Evolutionary conservation across 1,140 invertebrate species (phyloP), one percentile per base, ranked within the genome.

Genomic region (Lepidurus packardi): DNA sequence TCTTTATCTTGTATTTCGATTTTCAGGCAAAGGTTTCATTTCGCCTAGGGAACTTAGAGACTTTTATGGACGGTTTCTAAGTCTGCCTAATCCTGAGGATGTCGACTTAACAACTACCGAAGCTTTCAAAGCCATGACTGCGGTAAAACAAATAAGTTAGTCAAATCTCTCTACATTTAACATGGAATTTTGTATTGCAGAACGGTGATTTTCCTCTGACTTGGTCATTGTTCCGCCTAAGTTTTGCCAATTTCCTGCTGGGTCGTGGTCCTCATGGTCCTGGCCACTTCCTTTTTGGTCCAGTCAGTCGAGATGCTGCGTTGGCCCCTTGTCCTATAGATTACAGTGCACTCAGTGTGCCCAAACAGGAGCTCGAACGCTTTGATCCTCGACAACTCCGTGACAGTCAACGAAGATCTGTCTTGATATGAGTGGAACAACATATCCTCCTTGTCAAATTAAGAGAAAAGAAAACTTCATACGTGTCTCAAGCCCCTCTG

Each of bases 191-290:
- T 82, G 21, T 84, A 80, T 84, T 87, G 74, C 84, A 92, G 91
- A 91, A 91, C 82, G 89, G 88, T 76, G 90, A 90, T 81, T 85
- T 89, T 81, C 87, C 86, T 53, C 84, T 92, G 47, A 88, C 87
- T 80, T 91, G 89, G 84, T 84, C 86, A 10, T 87, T 89, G 1
- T 92, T 89, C 85, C 88, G 90, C 65, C 86, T 91, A 75, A 90
- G 89, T 83, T 92, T 91, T 83, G 88, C 90, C 24, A 92, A 92
- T 82, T 92, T 90, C 86, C 84, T 92, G 53, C 87, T 91, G 81
- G 90, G 89, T 0, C 88, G 90, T 79, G 89, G 89, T 81, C 91
- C 90, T 5, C 91, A 92, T 81, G 91, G 91, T 34, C 90, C 90
- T 8, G 91, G 91, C 1, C 90, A 92, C 81, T 91, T 90, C 87